A percentile compares a stretch with the other conserved stretches of the same genome.
These are phyloP conservation scores for Corella eumyota DNA, from an alignment of 23 tunicate species.

Conservation along the genomic window DNA sequence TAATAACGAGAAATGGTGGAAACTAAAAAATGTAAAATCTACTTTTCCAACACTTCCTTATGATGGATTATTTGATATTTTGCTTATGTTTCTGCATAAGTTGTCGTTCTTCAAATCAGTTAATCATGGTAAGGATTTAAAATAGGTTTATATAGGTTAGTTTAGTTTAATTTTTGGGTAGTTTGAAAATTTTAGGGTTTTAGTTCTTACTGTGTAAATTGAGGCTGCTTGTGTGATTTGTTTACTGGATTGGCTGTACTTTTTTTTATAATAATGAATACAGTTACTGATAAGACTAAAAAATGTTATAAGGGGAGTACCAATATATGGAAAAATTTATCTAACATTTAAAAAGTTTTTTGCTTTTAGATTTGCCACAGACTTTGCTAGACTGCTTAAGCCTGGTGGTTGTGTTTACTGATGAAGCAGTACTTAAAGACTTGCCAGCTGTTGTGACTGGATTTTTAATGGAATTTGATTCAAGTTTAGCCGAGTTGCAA, in stretches of 20 bases:
- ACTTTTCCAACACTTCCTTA: slow-evolving; percentile 17
- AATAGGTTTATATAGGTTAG: not conserved
- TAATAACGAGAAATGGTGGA: too few species aligned
- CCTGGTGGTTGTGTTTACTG: slow-evolving; percentile 15
- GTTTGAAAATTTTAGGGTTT: too few species aligned
- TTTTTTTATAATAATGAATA: too few species aligned
- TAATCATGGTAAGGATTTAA: not conserved
- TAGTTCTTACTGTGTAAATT: too few species aligned
- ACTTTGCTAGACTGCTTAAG: slow-evolving; percentile 12
- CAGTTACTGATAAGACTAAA: too few species aligned
- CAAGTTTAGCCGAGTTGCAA: not conserved
- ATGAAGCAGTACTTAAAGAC: slow-evolving; percentile 9
- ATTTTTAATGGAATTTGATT: slow-evolving; percentile 5
- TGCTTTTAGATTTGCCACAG: not conserved
- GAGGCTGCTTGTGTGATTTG: too few species aligned
- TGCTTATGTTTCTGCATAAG: not conserved
- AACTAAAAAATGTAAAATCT: too few species aligned
- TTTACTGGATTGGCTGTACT: too few species aligned
- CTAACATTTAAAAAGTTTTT: too few species aligned
- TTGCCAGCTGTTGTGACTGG: slow-evolving; percentile 13
- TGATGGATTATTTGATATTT: slow-evolving; percentile 13
- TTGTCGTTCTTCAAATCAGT: not conserved
- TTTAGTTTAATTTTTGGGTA: too few species aligned
- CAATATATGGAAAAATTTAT: too few species aligned
- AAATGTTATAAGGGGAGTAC: too few species aligned